Evolutionary conservation across 2,888 invertebrate genomes (phyloP).

Genomic region (Caenorhabditis panamensis): DNA sequence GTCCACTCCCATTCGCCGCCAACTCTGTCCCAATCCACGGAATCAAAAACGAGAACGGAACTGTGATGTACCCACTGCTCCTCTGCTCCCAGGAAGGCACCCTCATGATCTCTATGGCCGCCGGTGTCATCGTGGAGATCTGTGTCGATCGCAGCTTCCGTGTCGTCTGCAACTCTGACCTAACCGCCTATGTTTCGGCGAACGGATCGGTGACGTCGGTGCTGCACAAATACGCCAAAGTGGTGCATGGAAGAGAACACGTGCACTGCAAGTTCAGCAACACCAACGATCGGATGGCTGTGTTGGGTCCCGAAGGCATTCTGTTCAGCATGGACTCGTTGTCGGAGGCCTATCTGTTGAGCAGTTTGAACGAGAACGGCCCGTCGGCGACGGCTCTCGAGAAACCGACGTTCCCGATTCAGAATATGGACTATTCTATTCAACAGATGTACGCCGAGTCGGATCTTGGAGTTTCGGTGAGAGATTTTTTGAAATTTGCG

Average conservation of each 20-base stretch:
- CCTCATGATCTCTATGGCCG: constrained; percentile 82
- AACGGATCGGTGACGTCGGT: constrained; percentile 81
- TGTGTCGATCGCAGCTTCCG: constrained; percentile 82
- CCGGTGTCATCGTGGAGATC: constrained; percentile 82
- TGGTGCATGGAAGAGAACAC: constrained; percentile 82
- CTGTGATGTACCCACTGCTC: constrained; percentile 80
- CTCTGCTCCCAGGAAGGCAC: constrained; percentile 82
- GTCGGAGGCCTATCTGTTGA: constrained; percentile 72
- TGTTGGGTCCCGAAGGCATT: constrained; percentile 77
- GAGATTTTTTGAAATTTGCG: background rate
- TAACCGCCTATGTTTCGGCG: constrained; percentile 81
- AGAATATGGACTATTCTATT: constrained; percentile 80
- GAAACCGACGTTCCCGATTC: constrained; percentile 80
- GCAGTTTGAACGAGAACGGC: constrained; percentile 66
- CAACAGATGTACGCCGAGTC: constrained; percentile 76
- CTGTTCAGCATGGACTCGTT: constrained; percentile 76
- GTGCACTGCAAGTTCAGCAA: constrained; percentile 81
- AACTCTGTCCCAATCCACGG: constrained; percentile 54
- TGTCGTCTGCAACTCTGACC: constrained; percentile 81
- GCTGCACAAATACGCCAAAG: constrained; percentile 82
- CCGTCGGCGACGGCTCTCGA: constrained; percentile 81
- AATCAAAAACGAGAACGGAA: constrained; percentile 37
- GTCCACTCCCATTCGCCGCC: constrained; percentile 28
- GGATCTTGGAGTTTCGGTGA: constrained; percentile 57
- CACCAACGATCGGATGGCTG: constrained; percentile 74